A percentile compares a stretch with the other conserved stretches of the same genome.
These are phyloP conservation scores for Stenopsyche tienmushanensis DNA, from an alignment of 1,140 invertebrate species.

Conservation along the genomic window DNA sequence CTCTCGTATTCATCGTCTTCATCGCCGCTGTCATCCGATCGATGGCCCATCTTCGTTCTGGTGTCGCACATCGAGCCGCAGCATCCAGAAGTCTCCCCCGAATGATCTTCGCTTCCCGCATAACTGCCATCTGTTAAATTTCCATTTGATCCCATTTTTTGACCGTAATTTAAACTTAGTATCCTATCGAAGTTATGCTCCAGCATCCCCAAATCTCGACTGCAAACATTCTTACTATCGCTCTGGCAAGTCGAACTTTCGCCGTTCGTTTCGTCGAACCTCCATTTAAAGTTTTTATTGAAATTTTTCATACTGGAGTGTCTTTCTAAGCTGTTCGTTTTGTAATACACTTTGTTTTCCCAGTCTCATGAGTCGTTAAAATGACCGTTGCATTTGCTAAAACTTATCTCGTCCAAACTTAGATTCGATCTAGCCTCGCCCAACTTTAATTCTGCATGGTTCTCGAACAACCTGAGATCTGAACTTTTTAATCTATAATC, in stretches of 20 bases:
- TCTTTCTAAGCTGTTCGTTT: conserved; percentile 54
- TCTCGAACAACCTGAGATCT: conserved; percentile 53
- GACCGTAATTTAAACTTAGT: conserved; percentile 43
- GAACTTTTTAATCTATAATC: conserved; percentile 50
- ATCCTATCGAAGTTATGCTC: conserved; percentile 55
- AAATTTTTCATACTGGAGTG: conserved; percentile 53
- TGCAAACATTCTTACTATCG: not conserved
- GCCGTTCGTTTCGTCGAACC: conserved; percentile 49
- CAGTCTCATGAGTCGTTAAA: conserved; percentile 57
- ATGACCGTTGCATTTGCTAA: conserved; percentile 54
- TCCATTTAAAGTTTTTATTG: conserved; percentile 54
- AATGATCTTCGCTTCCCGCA: conserved; percentile 52
- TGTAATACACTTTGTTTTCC: conserved; percentile 54
- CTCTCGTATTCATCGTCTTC: conserved; percentile 50
- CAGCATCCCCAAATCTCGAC: conserved; percentile 45
- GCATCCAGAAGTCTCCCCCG: too few relatives aligned
- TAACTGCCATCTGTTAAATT: conserved; percentile 49
- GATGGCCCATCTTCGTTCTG: conserved; percentile 8
- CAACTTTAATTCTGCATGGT: conserved; percentile 48
- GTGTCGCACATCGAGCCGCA: conserved; percentile 23
- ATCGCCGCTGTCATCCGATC: conserved; percentile 34
- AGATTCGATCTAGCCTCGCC: conserved; percentile 53
- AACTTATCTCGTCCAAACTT: conserved; percentile 54
- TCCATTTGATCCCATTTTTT: conserved; percentile 39
- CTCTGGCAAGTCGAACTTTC: conserved; percentile 31